phyloP scores from a whole-genome alignment of 2,888 invertebrate species.

The Drosophila demipolita region DNA sequence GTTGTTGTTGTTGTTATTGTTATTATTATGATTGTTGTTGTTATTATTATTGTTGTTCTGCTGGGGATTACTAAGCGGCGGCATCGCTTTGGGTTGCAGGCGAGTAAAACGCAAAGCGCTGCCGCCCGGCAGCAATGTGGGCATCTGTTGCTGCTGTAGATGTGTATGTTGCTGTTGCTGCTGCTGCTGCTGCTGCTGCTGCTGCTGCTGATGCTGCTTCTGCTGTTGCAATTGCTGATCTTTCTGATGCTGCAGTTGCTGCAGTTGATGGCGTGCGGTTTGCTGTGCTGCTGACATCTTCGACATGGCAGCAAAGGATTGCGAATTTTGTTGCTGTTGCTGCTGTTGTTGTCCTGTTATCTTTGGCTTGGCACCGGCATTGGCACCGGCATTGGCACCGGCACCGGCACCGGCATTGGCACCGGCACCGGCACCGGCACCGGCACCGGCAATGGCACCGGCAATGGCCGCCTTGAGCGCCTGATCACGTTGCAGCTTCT shows the following conservation, averaged over 20 bases:
- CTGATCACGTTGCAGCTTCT: slow-evolving; percentile 88
- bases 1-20: slow-evolving; percentile 18
- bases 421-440: slow-evolving; percentile 19
- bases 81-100: slow-evolving; percentile 63
- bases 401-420: slow-evolving; percentile 21
- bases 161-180: slow-evolving; percentile 31
- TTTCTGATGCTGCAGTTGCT: slow-evolving; percentile 60
- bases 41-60: slow-evolving; percentile 7
- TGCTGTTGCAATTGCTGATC: slow-evolving; percentile 40
- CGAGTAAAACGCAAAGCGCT: slow-evolving; percentile 51
- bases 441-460: slow-evolving; percentile 53
- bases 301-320: slow-evolving; percentile 23
- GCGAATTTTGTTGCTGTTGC: slow-evolving; percentile 62
- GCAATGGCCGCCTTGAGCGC: slow-evolving; percentile 82
- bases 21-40: background rate
- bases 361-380: slow-evolving; percentile 15
- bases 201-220: slow-evolving; percentile 61
- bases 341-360: slow-evolving; percentile 47
- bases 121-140: slow-evolving; percentile 40
- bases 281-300: slow-evolving; percentile 46
- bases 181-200: slow-evolving; percentile 44
- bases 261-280: slow-evolving; percentile 60
- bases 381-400: slow-evolving; percentile 53
- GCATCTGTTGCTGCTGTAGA: slow-evolving; percentile 54
- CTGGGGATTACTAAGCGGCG: slow-evolving; percentile 66